phyloP scores from a whole-genome alignment of 2,888 invertebrate species.

The Crocallis elinguaria region DNA sequence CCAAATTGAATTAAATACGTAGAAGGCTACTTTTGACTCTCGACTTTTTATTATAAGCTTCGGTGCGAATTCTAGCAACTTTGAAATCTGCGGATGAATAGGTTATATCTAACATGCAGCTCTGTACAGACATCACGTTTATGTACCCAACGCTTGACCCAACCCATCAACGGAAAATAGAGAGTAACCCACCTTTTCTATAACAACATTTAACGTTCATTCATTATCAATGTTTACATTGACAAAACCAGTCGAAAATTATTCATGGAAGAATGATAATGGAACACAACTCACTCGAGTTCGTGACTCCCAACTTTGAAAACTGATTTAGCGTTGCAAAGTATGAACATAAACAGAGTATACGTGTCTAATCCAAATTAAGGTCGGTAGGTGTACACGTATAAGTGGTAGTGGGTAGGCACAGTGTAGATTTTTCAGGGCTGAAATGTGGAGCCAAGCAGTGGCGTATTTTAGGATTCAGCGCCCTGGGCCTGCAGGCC shows the following conservation, averaged over 20 bases:
- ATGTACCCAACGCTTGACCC: not conserved
- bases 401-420: not conserved
- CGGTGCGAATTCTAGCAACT: too few relatives aligned
- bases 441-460: conserved; percentile 13
- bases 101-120: too few relatives aligned
- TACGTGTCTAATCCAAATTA: conserved; percentile 12
- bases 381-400: not conserved
- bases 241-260: conserved; percentile 2
- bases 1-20: too few relatives aligned
- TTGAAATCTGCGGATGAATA: too few relatives aligned
- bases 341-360: conserved; percentile 9
- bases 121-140: too few relatives aligned
- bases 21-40: too few relatives aligned
- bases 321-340: conserved; percentile 1
- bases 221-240: not conserved
- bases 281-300: not conserved
- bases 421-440: not conserved
- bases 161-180: not conserved
- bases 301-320: not conserved
- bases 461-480: too few relatives aligned
- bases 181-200: not conserved
- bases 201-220: conserved; percentile 5
- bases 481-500: too few relatives aligned
- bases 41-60: too few relatives aligned
- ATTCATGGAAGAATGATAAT: not conserved